Evolutionary conservation across 1,140 invertebrate species (phyloP).

Genomic region (Oncopodura yosiiana): DNA sequence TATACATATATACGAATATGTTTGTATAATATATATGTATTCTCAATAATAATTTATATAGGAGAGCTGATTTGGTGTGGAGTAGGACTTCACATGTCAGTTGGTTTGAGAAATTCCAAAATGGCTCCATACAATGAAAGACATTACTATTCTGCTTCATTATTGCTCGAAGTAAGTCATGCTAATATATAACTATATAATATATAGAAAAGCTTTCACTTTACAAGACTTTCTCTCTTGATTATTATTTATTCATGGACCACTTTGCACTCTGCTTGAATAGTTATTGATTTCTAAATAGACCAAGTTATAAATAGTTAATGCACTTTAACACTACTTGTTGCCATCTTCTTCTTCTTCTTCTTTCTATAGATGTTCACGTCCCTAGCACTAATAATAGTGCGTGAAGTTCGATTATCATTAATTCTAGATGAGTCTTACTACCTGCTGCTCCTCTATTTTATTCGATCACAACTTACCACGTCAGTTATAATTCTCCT

Average conservation of each 20-base stretch:
- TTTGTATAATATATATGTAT: no score
- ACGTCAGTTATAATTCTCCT: slow-evolving; percentile 62
- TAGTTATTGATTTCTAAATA: no score
- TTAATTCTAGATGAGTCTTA: slow-evolving; percentile 10
- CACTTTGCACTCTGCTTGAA: no score
- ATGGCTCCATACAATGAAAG: slow-evolving; percentile 74
- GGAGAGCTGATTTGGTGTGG: slow-evolving; percentile 72
- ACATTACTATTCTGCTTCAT: slow-evolving; percentile 57
- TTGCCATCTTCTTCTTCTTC: slow-evolving; percentile 56
- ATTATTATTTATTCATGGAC: no score
- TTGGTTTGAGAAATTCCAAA: slow-evolving; percentile 65
- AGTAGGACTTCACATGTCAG: slow-evolving; percentile 71
- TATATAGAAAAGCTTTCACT: not conserved
- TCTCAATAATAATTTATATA: slow-evolving; percentile 38
- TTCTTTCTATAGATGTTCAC: slow-evolving; percentile 5
- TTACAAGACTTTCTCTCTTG: not conserved
- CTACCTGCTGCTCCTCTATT: slow-evolving; percentile 24
- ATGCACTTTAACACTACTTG: slow-evolving; percentile 40
- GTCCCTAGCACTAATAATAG: slow-evolving; percentile 11
- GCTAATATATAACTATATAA: not conserved
- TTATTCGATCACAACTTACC: slow-evolving; percentile 45
- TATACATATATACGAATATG: no score
- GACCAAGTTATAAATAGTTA: no score
- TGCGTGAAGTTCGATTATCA: slow-evolving; percentile 7
- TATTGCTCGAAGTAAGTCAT: slow-evolving; percentile 55